Evolutionary conservation across 2,797 vertebrate genomes (phyloP), one percentile per base, ranked within the genome.

Genomic region (Taenioides sp.): DNA sequence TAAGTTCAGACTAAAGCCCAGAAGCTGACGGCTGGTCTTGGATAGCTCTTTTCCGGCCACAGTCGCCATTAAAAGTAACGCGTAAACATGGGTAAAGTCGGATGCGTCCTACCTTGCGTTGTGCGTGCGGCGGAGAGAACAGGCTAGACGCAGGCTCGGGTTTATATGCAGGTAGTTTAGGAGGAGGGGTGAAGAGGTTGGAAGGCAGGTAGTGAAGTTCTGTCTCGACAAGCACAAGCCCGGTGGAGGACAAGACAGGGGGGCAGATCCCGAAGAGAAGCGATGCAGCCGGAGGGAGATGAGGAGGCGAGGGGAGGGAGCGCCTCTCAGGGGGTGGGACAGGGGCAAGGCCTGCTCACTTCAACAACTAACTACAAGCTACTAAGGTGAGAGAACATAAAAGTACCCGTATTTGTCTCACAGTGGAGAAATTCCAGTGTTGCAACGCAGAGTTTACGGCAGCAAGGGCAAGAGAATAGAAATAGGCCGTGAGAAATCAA

Each of bases 21-120:
- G 10, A n/a, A 4, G 28, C 4, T 20, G 22, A 37, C 0, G 37
- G 5, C 7, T 7, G 5, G 57, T 27, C 5, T 37, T 28, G 57
- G 57, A 7, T 1, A 7, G 57, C 12, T 0, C 27, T 28, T 59
- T 7, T 11, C 25, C 23, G 16, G 12, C 14, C 16, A 16, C 12
- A 18, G 57, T 18, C 25, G 57, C 57, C 57, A 28, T 59, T 16
- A 59, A 59, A 59, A 59, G 23, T 9, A 31, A 1, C 60, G 22
- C 28, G 17, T 11, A 4, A 14, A 28, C 0, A 27, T 7, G 1
- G 4, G 0, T 4, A 2, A 20, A 49, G 18, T 54, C 7, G 9
- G 54, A 31, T 57, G 65, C 78, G 87, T 87, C 94, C 92, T 91
- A 86, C 82, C 82, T 81, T 75, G 34, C 2, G 61, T 75, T 78